phyloP scores from a whole-genome alignment of 1,140 invertebrate species.

The Drosophila sucinea region DNA sequence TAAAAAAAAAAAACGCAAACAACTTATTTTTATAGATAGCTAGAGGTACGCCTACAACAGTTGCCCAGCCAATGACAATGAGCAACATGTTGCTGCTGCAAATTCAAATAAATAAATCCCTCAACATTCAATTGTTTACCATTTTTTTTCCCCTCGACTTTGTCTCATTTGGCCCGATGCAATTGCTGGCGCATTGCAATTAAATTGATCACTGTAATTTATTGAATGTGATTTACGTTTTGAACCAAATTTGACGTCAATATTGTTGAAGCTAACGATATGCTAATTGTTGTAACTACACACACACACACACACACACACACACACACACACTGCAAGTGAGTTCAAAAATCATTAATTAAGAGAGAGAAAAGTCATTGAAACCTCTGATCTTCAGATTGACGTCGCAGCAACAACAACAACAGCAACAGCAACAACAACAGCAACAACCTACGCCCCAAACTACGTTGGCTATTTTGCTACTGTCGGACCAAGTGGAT shows the following conservation, averaged over 20 bases:
- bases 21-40: conserved; percentile 17
- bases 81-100: conserved; percentile 48
- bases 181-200: conserved; percentile 69
- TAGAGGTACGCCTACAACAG: conserved; percentile 54
- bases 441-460: conserved; percentile 38
- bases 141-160: background rate
- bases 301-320: background rate
- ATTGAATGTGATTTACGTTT: conserved; percentile 56
- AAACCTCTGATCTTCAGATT: conserved; percentile 69
- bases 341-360: conserved; percentile 65
- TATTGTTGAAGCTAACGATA: conserved; percentile 72
- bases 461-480: conserved; percentile 13
- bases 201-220: conserved; percentile 80
- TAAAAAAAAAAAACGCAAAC: conserved; percentile 30
- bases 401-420: conserved; percentile 46
- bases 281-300: conserved; percentile 66
- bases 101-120: background rate
- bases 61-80: conserved; percentile 47
- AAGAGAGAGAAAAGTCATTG: conserved; percentile 53
- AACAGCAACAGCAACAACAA: conserved; percentile 23
- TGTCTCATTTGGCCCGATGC: conserved; percentile 38
- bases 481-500: conserved; percentile 65
- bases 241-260: conserved; percentile 75
- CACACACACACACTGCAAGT: background rate
- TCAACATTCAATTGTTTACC: background rate